Evolutionary conservation across 2,113 vertebrate genomes (phyloP).

Genomic region (Poicephalus meyeri): DNA sequence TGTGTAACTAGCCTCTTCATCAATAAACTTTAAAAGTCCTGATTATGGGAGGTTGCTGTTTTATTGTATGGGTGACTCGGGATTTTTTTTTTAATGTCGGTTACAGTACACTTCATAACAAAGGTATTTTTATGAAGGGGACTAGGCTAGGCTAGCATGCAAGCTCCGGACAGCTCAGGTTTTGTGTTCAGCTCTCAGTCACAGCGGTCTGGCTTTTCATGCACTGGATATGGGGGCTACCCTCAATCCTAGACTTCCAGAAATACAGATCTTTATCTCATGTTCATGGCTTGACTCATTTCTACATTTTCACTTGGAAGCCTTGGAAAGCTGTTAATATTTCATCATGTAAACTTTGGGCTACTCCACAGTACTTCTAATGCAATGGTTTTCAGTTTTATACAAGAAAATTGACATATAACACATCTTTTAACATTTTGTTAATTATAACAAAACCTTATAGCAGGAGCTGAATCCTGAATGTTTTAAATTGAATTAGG

Average conservation of each 20-base stretch:
- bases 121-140: background rate
- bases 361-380: background rate
- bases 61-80: slow-evolving; percentile 17
- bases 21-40: slow-evolving; percentile 40
- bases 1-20: slow-evolving; percentile 3
- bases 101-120: slow-evolving; percentile 51
- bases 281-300: background rate
- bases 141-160: background rate
- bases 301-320: background rate
- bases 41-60: slow-evolving; percentile 23
- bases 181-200: background rate
- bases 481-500: background rate
- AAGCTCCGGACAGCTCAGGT: background rate
- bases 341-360: background rate
- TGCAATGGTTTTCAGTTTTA: background rate
- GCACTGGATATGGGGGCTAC: background rate
- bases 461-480: background rate
- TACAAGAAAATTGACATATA: background rate
- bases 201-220: background rate
- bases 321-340: background rate
- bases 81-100: slow-evolving; percentile 60
- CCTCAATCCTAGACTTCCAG: background rate
- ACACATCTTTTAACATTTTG: background rate
- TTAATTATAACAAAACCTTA: background rate
- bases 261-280: background rate